Evolutionary conservation across 2,888 invertebrate genomes (phyloP).

Genomic region (Melolontha melolontha): DNA sequence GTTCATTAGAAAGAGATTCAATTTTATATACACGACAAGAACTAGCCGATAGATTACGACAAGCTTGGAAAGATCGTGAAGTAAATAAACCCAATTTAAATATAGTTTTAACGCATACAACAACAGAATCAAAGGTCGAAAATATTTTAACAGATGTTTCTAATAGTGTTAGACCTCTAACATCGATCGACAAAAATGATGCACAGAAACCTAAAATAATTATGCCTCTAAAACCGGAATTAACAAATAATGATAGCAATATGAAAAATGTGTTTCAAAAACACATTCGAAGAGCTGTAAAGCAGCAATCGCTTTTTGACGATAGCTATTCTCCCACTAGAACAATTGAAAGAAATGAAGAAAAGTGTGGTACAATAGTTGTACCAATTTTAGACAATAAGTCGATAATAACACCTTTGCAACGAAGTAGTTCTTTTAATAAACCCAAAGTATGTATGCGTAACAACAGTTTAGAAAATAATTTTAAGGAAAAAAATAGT

Average conservation of each 20-base stretch:
- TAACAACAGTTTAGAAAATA: slow-evolving; percentile 25
- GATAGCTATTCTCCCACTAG: slow-evolving; percentile 42
- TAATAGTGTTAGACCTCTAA: slow-evolving; percentile 42
- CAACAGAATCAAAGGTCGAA: slow-evolving; percentile 56
- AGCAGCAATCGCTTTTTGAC: slow-evolving; percentile 43
- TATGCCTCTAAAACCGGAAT: slow-evolving; percentile 46
- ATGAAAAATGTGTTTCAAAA: slow-evolving; percentile 53
- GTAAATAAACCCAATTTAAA: slow-evolving; percentile 70
- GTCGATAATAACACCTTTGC: slow-evolving; percentile 11
- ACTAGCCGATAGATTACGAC: slow-evolving; percentile 65
- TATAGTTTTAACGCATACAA: slow-evolving; percentile 71
- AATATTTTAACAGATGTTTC: slow-evolving; percentile 42
- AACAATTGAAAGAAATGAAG: slow-evolving; percentile 31
- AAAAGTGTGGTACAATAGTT: slow-evolving; percentile 52
- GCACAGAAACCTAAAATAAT: slow-evolving; percentile 60
- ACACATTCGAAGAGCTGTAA: slow-evolving; percentile 48
- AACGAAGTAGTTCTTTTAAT: not conserved
- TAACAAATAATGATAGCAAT: slow-evolving; percentile 27
- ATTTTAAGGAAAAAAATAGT: slow-evolving; percentile 12
- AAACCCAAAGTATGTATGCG: slow-evolving; percentile 18
- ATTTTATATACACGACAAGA: slow-evolving; percentile 65
- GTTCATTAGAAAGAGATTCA: slow-evolving; percentile 57
- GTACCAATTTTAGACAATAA: slow-evolving; percentile 56
- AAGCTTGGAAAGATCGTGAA: slow-evolving; percentile 66
- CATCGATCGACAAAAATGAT: slow-evolving; percentile 46